Evolutionary conservation across 2,797 vertebrate species (phyloP).

Genomic region (Gobio occitaniae): DNA sequence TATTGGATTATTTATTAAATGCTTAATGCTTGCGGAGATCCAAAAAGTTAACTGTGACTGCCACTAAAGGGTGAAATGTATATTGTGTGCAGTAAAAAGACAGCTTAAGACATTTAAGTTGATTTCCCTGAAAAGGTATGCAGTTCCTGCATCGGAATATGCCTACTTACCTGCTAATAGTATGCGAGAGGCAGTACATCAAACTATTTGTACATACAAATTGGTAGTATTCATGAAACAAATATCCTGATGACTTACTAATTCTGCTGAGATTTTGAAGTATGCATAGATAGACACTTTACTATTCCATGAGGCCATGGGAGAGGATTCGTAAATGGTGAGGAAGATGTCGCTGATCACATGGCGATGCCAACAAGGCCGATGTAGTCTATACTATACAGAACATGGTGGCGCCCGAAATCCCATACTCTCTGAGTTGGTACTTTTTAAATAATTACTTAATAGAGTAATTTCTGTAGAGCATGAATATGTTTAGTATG

Average conservation of each 20-base stretch:
- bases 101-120: neutral
- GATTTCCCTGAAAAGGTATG: neutral
- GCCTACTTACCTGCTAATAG: neutral
- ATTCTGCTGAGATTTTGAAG: neutral
- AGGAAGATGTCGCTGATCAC: neutral
- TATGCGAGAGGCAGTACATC: neutral
- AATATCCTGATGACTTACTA: neutral
- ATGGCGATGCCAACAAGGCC: neutral
- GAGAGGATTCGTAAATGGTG: neutral
- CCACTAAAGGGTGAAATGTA: neutral
- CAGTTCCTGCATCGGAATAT: neutral
- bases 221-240: neutral
- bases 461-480: neutral
- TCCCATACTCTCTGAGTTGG: neutral
- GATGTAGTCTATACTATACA: neutral
- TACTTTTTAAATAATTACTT: neutral
- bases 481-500: neutral
- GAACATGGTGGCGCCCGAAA: neutral
- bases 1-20: neutral
- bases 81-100: neutral
- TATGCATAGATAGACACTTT: neutral
- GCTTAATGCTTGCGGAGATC: neutral
- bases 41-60: neutral
- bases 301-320: neutral
- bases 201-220: neutral